These are phyloP conservation scores for Calliopum simillimum DNA, from an alignment of 2,888 invertebrate genomes.

Conservation along the genomic window DNA sequence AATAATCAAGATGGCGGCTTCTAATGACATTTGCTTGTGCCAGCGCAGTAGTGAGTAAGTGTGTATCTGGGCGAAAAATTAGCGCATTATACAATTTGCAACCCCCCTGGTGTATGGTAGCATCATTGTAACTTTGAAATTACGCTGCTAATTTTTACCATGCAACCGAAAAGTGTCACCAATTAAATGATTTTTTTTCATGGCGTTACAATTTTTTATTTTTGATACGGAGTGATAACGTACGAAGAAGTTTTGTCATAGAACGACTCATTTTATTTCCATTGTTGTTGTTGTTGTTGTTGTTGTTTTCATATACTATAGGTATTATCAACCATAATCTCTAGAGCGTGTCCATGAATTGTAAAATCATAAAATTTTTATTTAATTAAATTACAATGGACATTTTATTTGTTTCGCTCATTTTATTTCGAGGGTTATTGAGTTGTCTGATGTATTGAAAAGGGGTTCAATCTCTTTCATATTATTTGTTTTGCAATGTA, in stretches of 20 bases:
- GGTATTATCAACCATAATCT: constrained; percentile 15
- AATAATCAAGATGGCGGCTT: constrained; percentile 22
- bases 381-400: constrained; percentile 20
- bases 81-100: neutral
- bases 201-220: no score
- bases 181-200: neutral
- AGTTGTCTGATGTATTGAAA: no score
- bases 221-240: no score
- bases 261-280: no score
- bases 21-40: neutral
- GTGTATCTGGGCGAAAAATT: constrained; percentile 10
- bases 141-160: neutral
- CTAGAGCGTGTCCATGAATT: constrained; percentile 16
- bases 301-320: neutral
- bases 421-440: no score
- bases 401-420: neutral
- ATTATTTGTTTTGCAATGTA: no score
- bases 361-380: constrained; percentile 7
- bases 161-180: constrained; percentile 3
- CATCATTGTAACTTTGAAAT: neutral
- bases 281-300: constrained; percentile 12
- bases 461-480: no score
- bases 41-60: neutral
- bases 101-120: neutral
- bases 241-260: no score